These are phyloP conservation scores for Trachelus troglodyta DNA, from an alignment of 2,888 invertebrate species.

Conservation along the genomic window DNA sequence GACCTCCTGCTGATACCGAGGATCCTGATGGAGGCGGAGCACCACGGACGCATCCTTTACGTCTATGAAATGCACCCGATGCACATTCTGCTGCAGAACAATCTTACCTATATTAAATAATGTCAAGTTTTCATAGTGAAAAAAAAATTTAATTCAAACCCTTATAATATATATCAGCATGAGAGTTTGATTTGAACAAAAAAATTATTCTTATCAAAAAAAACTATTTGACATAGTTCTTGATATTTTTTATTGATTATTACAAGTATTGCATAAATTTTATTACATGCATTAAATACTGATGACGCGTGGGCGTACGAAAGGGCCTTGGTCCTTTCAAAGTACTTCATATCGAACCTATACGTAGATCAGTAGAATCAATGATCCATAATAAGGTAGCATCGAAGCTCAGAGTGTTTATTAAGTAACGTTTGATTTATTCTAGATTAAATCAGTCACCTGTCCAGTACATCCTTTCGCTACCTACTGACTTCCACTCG, in stretches of 20 bases:
- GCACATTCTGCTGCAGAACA: not conserved
- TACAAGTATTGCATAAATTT: not conserved
- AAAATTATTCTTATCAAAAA: not conserved
- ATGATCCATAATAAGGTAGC: not conserved
- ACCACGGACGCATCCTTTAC: slow-evolving; percentile 6
- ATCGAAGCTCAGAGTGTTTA: not conserved
- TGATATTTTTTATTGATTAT: not conserved
- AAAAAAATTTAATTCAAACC: not conserved
- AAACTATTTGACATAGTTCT: not conserved
- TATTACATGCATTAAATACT: too few species aligned
- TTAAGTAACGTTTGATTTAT: not conserved
- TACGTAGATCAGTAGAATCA: not conserved
- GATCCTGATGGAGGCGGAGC: slow-evolving; percentile 22
- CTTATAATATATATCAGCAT: not conserved
- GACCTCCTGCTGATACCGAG: slow-evolving; percentile 41
- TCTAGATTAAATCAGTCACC: not conserved
- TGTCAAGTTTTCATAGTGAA: not conserved
- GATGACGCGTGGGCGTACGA: not conserved
- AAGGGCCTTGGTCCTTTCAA: not conserved
- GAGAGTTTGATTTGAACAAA: not conserved
- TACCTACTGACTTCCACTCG: not conserved
- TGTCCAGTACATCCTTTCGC: not conserved
- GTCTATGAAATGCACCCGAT: not conserved
- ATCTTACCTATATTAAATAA: not conserved
- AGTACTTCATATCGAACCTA: not conserved